Evolutionary conservation across 2,888 invertebrate species (phyloP).

Genomic region (Automeris io): DNA sequence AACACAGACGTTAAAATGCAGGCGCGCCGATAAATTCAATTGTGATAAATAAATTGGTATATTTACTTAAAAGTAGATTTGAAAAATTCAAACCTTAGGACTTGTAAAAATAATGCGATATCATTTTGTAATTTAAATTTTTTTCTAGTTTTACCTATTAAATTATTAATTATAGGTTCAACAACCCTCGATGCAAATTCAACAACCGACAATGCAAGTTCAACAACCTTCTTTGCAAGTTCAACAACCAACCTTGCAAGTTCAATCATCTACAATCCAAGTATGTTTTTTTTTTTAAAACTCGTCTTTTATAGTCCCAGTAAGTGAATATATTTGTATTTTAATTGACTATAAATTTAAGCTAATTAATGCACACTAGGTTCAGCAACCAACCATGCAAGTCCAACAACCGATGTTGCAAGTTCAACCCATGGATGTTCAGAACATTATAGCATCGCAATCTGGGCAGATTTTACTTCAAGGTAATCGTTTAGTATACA

Average conservation of each 20-base stretch:
- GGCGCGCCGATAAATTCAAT: too few species aligned
- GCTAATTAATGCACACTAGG: constrained; percentile 15
- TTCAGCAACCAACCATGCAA: constrained; percentile 36
- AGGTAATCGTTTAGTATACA: constrained; percentile 31
- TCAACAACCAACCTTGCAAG: constrained; percentile 41
- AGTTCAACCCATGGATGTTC: constrained; percentile 69
- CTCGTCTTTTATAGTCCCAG: neutral
- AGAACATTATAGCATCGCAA: constrained; percentile 62
- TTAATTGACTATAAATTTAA: neutral
- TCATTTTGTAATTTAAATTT: too few species aligned
- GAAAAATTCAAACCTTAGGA: too few species aligned
- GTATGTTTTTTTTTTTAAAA: constrained; percentile 12
- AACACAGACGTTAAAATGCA: too few species aligned
- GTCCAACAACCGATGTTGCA: constrained; percentile 54
- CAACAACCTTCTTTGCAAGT: constrained; percentile 40
- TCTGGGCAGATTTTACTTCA: constrained; percentile 66
- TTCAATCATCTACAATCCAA: constrained; percentile 34
- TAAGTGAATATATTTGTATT: neutral
- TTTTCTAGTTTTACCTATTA: too few species aligned
- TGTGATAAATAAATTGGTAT: too few species aligned
- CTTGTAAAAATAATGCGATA: too few species aligned
- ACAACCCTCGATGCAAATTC: constrained; percentile 46
- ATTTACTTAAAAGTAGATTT: too few species aligned
- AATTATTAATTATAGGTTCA: constrained; percentile 18
- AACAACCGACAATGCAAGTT: constrained; percentile 41